A percentile compares a stretch with the other conserved stretches of the same genome.
Conservation (phyloP, 2,888 invertebrate species). For the Leistus spinibarbis region DNA sequence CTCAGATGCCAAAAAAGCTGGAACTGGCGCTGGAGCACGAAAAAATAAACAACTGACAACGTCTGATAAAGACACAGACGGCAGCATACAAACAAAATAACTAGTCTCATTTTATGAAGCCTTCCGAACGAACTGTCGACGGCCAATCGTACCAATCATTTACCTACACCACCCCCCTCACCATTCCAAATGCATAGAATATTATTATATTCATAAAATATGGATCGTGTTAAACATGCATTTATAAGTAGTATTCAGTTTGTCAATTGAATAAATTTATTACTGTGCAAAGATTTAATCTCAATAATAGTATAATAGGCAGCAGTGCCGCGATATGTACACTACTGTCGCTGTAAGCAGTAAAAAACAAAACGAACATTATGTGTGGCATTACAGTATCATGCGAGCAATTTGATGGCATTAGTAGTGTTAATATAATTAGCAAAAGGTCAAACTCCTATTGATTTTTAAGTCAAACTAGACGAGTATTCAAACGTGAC, state of each 20-base stretch:
- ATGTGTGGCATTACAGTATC: neutral
- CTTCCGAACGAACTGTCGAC: constrained; percentile 21
- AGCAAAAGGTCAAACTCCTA: neutral
- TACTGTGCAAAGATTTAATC: no score
- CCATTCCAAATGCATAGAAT: neutral
- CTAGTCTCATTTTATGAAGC: constrained; percentile 26
- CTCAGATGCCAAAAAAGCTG: constrained; percentile 40
- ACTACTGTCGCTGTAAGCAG: no score
- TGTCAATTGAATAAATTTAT: no score
- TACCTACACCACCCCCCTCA: neutral
- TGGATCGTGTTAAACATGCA: no score
- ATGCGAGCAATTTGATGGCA: neutral
- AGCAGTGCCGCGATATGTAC: no score
- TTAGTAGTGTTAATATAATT: neutral
- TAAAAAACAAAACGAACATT: no score
- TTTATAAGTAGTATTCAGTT: no score
- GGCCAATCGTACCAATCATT: neutral
- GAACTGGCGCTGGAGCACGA: neutral
- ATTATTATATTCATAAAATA: no score
- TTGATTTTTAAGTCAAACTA: neutral
- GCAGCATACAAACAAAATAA: constrained; percentile 31
- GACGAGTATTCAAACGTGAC: neutral
- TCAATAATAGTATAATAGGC: no score
- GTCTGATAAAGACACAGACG: constrained; percentile 33
- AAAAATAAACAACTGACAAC: constrained; percentile 3